Base-by-base conservation (phyloP, 2,113 vertebrate species). In the Aegithalos caudatus region DNA sequence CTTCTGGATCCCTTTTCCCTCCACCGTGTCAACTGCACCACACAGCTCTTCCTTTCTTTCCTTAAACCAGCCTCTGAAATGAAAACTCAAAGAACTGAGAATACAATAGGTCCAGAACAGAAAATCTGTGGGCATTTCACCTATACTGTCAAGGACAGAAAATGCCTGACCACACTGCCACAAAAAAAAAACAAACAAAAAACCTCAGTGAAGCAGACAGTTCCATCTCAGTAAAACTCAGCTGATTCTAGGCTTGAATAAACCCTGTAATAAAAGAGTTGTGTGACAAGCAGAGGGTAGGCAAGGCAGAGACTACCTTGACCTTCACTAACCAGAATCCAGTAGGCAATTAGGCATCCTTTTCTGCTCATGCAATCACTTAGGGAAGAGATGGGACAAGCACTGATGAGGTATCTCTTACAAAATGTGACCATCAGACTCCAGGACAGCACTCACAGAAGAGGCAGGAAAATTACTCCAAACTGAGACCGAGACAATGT, bases 251-350 rank as follows among this genome's bases (percentile, higher is more conserved):
- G 76, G 88, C 67, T 94, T 76, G 87, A 94, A 70, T 84, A 93
- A 85, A n/a, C 79, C 78, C 64, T 57, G 40, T 54, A 94, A 96
- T 81, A 92, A 67, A 61, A 92, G 53, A 85, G 50, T 82, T 95
- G 81, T 91, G 77, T 67, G 65, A 89, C 67, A 97, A 95, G 57
- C 80, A 62, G 16, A 85, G 40, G 35, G 69, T 31, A 92, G 81
- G 21, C 38, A 81, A 82, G 61, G 57, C 56, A 94, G 72, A 54
- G 53, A 78, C 76, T 54, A 38, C 65, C 53, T 70, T 93, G 85
- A 95, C 84, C 94, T 96, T 93, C 62, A 48, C 62, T 90, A 95
- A 96, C 78, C n/a, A 66, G 90, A 93, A 94, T 77, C 84, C 96
- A 88, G 73, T 77, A 95, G 92, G 51, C 91, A 95, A 88, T 94